Evolutionary conservation across 2,797 vertebrate species (phyloP).

Genomic region (Notolepis coatsorum): DNA sequence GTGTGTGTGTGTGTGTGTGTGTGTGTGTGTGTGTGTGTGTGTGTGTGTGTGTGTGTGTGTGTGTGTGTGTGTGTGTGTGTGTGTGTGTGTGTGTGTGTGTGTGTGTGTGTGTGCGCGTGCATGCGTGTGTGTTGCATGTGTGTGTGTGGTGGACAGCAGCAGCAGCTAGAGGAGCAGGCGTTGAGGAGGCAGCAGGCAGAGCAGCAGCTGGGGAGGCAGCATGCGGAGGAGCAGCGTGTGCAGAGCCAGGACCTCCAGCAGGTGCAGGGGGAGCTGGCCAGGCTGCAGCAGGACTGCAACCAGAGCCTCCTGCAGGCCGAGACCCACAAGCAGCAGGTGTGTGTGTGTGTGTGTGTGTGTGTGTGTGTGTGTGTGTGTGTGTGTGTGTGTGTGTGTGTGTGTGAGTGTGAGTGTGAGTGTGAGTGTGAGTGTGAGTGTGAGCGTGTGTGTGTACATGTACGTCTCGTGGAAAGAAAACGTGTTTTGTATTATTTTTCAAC

Average conservation of each 20-base stretch:
- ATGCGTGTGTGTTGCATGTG: background rate
- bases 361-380: too few relatives aligned
- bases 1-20: background rate
- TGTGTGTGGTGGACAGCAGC: slow-evolving; percentile 70
- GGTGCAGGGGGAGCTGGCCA: slow-evolving; percentile 78
- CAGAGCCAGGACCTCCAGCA: slow-evolving; percentile 73
- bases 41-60: background rate
- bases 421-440: background rate
- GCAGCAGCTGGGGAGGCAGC: slow-evolving; percentile 72
- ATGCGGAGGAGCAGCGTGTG: slow-evolving; percentile 74
- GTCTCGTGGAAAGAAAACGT: too few relatives aligned
- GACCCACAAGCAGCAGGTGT: slow-evolving; percentile 85
- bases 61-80: background rate
- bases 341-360: slow-evolving; percentile 26
- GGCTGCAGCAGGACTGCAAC: slow-evolving; percentile 77
- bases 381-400: slow-evolving; percentile 10
- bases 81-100: background rate
- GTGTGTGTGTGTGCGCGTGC: background rate
- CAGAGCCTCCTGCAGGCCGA: slow-evolving; percentile 82
- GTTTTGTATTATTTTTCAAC: too few relatives aligned
- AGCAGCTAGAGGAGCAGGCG: slow-evolving; percentile 69
- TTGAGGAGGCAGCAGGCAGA: slow-evolving; percentile 73
- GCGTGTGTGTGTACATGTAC: slow-evolving; percentile 4
- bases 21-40: background rate
- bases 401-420: slow-evolving; percentile 1